Evolutionary conservation across 2,113 vertebrate genomes (phyloP).

Genomic region (Ia io): DNA sequence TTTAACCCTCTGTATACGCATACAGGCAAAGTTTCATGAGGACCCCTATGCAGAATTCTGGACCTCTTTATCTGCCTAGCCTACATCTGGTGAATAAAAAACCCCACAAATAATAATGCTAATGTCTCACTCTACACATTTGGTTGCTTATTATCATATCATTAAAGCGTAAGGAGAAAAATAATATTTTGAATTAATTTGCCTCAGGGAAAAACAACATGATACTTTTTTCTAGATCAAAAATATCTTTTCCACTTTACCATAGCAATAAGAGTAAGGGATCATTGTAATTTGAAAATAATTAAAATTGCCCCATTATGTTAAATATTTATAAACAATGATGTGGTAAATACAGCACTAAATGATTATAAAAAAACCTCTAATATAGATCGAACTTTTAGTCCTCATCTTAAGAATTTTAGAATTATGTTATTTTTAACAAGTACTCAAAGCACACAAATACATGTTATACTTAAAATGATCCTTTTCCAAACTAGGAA

Average conservation of each 20-base stretch:
- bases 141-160: conserved; percentile 10
- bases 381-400: background rate
- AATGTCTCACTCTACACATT: background rate
- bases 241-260: background rate
- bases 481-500: background rate
- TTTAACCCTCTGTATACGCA: background rate
- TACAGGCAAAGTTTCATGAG: background rate
- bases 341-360: background rate
- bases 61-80: background rate
- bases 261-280: background rate
- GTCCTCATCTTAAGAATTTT: background rate
- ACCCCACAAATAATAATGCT: background rate
- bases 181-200: conserved; percentile 42
- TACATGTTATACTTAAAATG: background rate
- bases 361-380: background rate
- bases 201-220: background rate
- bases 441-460: background rate
- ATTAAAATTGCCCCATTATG: background rate
- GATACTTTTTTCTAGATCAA: conserved; percentile 36
- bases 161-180: conserved; percentile 41
- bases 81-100: background rate
- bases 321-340: conserved; percentile 21
- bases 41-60: background rate
- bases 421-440: background rate
- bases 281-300: background rate